Evolutionary conservation across 2,797 vertebrate species (phyloP).

Genomic region (Mus caroli): DNA sequence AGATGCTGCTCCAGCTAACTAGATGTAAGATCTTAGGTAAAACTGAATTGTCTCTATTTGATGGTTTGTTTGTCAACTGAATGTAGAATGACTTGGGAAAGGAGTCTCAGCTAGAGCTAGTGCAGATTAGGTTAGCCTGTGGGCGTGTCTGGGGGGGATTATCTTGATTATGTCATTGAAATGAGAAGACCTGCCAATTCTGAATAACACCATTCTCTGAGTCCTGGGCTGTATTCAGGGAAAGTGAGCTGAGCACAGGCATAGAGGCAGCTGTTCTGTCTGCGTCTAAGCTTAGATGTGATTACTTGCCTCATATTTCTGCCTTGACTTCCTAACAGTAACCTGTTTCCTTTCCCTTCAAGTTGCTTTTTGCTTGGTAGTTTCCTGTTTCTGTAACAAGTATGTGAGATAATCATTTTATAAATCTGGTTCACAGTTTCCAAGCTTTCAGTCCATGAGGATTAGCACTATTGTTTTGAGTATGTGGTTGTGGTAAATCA

Average conservation of each 20-base stretch:
- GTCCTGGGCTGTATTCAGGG: neutral
- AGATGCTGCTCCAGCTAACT: neutral
- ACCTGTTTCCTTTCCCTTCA: neutral
- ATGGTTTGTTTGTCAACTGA: neutral
- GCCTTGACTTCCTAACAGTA: neutral
- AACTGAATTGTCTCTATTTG: neutral
- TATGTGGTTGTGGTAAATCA: neutral
- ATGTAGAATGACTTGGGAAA: neutral
- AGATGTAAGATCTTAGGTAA: constrained; percentile 18
- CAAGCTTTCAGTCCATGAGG: neutral
- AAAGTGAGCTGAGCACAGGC: neutral
- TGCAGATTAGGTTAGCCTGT: neutral
- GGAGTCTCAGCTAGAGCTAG: neutral
- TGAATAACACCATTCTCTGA: too few relatives aligned
- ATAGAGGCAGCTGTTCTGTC: neutral
- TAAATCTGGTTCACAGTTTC: neutral
- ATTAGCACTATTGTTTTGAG: neutral
- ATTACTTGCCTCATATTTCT: neutral
- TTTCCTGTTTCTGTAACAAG: neutral
- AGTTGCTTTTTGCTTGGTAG: neutral
- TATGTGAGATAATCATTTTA: neutral
- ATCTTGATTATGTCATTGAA: neutral
- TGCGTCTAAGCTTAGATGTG: too few relatives aligned
- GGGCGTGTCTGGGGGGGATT: neutral
- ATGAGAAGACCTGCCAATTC: neutral